Evolutionary conservation across 2,888 invertebrate species (phyloP).

Genomic region (Andricus quercusramuli): DNA sequence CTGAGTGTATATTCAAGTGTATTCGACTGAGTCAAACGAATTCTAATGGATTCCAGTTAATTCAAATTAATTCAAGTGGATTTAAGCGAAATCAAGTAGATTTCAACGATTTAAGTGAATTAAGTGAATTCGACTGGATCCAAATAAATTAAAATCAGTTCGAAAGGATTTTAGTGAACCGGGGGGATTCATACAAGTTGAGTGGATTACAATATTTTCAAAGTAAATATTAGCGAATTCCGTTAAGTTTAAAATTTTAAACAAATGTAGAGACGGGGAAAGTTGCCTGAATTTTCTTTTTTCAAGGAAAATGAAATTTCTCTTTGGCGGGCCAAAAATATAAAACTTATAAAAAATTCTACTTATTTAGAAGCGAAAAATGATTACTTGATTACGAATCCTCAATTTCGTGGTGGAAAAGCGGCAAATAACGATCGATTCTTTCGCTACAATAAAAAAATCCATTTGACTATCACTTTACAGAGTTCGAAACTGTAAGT

Average conservation of each 20-base stretch:
- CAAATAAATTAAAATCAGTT: not conserved
- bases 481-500: conserved; percentile 20
- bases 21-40: not conserved
- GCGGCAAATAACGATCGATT: not conserved
- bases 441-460: conserved; percentile 24
- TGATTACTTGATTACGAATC: not conserved
- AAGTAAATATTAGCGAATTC: too few species aligned
- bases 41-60: not conserved
- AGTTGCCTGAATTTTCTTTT: not conserved
- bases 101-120: not conserved
- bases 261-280: not conserved
- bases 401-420: conserved; percentile 22
- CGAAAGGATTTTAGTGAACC: too few species aligned
- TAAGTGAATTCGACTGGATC: not conserved
- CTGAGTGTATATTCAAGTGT: too few species aligned
- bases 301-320: not conserved
- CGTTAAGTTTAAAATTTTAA: too few species aligned
- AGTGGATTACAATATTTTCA: too few species aligned
- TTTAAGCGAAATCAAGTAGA: not conserved
- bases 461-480: conserved; percentile 31
- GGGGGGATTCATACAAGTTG: too few species aligned
- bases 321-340: not conserved
- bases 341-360: not conserved
- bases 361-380: not conserved
- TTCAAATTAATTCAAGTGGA: not conserved